Evolutionary conservation across 1,140 invertebrate genomes (phyloP), one percentile per base, ranked within the genome.

Genomic region (Caenorhabditis tropicalis): DNA sequence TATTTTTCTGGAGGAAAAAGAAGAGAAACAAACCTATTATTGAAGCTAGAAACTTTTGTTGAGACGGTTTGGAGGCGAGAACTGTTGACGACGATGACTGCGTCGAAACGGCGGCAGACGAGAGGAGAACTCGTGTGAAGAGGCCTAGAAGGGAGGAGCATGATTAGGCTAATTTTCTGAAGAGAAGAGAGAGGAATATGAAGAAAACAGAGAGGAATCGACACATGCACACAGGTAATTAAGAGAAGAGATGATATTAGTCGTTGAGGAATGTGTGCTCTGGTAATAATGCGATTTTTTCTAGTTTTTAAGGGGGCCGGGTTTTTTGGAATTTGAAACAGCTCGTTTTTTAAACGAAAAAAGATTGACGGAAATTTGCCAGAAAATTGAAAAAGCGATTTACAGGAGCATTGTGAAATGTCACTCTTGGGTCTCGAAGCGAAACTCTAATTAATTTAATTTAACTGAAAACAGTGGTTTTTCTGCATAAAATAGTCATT

Each of bases 11-110:
- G 19, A 19, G 48, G 0, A 19, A 51, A 51, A 6, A 51, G 48
- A 51, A 51, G 19, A 51, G 15, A 51, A 74, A 74, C 65, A 24
- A 74, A 74, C 65, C 65, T 43, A 74, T 74, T 74, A 46, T 74
- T 46, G 65, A 74, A 74, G 65, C 65, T 74, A 74, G 65, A 43
- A 74, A 74, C 9, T 19, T 36, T 65, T 16, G 12, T 65, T 33
- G 58, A 36, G 33, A 24, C 1, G 65, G 43, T 12, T 33, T 33
- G 19, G 65, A 74, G 58, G 36, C 15, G 58, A 74, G 36, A 43
- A 74, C 19, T 2, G 36, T 10, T 74, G 65, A n/a, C n/a, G n/a
- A n/a, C n/a, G n/a, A n/a, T 39, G 31, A 43, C 21, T 24, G 19
- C 21, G 36, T 43, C 36, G n/a, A 74, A 36, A 46, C 21, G 65